Conservation (phyloP, 1,140 invertebrate genomes). For the Lucilia sericata region DNA sequence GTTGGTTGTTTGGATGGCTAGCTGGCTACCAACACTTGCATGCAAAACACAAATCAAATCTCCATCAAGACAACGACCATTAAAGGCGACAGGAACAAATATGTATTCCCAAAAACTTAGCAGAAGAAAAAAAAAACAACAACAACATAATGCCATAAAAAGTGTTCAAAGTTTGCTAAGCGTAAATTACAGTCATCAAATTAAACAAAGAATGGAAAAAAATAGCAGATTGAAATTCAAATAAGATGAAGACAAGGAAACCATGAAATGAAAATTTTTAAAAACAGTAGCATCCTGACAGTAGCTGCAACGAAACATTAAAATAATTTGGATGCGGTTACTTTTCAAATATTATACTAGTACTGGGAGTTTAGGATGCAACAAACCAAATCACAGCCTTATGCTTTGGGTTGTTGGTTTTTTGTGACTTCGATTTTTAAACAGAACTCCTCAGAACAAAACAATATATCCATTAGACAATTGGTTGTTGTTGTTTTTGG, state of each 20-base stretch:
- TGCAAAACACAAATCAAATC: conserved; percentile 19
- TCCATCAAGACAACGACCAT: neutral
- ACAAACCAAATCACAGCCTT: neutral
- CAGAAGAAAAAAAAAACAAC: neutral
- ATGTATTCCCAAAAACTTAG: neutral
- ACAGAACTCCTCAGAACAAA: neutral
- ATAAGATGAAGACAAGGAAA: conserved; percentile 16
- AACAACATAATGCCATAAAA: neutral
- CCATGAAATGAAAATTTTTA: neutral
- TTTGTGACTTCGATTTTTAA: neutral
- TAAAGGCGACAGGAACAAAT: neutral
- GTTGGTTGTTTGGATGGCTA: neutral
- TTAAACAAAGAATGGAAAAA: neutral
- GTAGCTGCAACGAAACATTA: conserved; percentile 8
- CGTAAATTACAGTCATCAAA: conserved; percentile 29
- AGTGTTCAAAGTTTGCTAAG: neutral
- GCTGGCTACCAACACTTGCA: neutral
- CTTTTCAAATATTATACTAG: neutral
- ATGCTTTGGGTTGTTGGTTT: neutral
- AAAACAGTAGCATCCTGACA: conserved; percentile 25
- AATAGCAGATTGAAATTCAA: conserved; percentile 2
- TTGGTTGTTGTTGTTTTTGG: conserved; percentile 17
- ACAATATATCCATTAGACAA: conserved; percentile 32
- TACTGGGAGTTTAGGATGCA: neutral
- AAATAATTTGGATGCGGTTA: conserved; percentile 26